phyloP scores from a whole-genome alignment of 2,113 vertebrate species.

The Oreochromis aureus region DNA sequence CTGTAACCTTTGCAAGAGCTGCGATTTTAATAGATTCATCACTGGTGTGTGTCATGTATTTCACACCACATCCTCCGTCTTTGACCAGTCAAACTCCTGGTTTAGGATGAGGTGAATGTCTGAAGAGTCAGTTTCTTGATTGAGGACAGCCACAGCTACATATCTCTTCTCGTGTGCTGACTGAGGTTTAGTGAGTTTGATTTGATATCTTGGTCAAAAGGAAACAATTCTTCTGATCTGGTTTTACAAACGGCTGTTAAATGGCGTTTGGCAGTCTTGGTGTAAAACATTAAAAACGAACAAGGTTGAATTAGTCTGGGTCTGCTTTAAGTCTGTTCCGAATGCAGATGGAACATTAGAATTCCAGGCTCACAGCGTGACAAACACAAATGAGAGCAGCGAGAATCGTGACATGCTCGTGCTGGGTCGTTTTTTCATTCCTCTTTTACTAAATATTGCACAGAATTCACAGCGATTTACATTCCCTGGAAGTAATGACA shows the following conservation, averaged over 20 bases:
- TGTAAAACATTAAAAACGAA: background rate
- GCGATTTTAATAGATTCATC: background rate
- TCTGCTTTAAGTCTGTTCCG: background rate
- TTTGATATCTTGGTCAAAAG: background rate
- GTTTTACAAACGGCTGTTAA: background rate
- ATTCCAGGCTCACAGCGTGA: background rate
- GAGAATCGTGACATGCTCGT: background rate
- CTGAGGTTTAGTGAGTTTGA: background rate
- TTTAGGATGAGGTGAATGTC: background rate
- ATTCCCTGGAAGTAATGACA: background rate
- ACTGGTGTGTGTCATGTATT: background rate
- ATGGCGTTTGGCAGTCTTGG: background rate
- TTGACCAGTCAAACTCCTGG: background rate
- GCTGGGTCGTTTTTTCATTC: background rate
- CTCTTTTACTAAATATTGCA: background rate
- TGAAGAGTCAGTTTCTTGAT: background rate
- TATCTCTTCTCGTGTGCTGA: background rate
- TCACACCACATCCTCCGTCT: background rate
- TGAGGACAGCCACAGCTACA: background rate
- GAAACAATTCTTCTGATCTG: background rate
- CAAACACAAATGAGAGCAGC: background rate
- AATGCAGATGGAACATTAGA: background rate
- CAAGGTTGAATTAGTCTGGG: background rate
- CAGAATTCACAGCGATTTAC: background rate
- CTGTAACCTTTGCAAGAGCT: background rate